Percentiles rank a stretch among this genome's conserved stretches.
These are phyloP conservation scores for Drosophila subpulchrella DNA, from an alignment of 1,140 invertebrate genomes.

Conservation along the genomic window DNA sequence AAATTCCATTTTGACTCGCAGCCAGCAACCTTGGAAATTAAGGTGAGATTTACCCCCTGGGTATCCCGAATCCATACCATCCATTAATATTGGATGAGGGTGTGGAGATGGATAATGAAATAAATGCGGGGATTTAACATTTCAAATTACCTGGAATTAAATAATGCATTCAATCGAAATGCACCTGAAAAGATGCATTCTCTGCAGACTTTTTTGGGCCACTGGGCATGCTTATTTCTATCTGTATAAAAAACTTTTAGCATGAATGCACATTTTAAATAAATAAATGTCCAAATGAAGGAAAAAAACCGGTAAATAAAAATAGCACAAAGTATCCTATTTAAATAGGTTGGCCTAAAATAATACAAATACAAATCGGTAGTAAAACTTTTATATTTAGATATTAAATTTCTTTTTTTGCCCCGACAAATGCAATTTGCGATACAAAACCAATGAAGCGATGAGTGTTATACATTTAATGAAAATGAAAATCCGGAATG, in stretches of 20 bases:
- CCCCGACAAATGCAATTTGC: conserved; percentile 4
- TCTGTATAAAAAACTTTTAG: not conserved
- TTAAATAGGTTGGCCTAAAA: conserved; percentile 9
- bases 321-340: not conserved
- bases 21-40: conserved; percentile 89
- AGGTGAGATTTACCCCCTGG: conserved; percentile 62
- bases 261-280: conserved; percentile 21
- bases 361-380: not conserved
- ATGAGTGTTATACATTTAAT: conserved; percentile 23
- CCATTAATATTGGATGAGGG: conserved; percentile 21
- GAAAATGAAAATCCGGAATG: conserved; percentile 45
- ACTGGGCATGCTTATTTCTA: conserved; percentile 1
- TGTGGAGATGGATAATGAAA: conserved; percentile 3
- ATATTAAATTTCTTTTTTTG: not conserved
- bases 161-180: conserved; percentile 27
- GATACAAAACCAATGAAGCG: conserved; percentile 19
- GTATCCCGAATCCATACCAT: not conserved
- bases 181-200: conserved; percentile 13
- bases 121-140: conserved; percentile 19
- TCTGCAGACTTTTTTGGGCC: conserved; percentile 4
- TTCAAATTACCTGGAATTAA: conserved; percentile 36
- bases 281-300: conserved; percentile 12
- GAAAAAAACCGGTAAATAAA: not conserved
- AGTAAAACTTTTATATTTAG: not conserved
- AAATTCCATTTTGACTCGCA: conserved; percentile 90